Evolutionary conservation across 2,888 invertebrate species (phyloP).

Genomic region (Pyrrhia umbra): DNA sequence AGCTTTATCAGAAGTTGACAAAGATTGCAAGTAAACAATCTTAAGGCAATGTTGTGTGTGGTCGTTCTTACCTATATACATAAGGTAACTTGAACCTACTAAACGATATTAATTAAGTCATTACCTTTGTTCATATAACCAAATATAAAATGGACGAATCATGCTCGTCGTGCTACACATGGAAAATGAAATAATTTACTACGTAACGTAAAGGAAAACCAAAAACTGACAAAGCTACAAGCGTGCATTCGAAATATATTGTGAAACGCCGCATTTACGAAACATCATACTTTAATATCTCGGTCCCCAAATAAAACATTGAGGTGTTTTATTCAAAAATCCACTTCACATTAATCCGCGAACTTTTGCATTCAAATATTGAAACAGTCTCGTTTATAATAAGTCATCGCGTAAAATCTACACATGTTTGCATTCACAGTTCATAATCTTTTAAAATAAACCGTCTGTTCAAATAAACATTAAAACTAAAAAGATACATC

Average conservation of each 20-base stretch:
- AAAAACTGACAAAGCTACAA: constrained; percentile 11
- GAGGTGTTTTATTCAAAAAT: constrained; percentile 10
- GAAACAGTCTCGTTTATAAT: constrained; percentile 3
- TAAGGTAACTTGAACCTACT: too few relatives aligned
- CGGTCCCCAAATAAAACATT: constrained; percentile 25
- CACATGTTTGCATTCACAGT: not conserved
- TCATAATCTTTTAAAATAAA: constrained; percentile 26
- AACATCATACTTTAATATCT: constrained; percentile 1
- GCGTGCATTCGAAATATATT: not conserved
- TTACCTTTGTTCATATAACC: too few relatives aligned
- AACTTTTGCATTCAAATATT: constrained; percentile 36
- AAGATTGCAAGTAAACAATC: too few relatives aligned
- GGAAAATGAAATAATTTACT: not conserved
- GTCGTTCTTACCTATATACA: too few relatives aligned
- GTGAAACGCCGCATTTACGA: constrained; percentile 6
- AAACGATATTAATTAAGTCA: not conserved
- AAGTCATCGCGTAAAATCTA: constrained; percentile 6
- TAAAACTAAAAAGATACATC: constrained; percentile 7
- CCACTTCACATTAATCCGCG: constrained; percentile 29
- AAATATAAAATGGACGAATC: not conserved
- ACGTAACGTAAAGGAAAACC: constrained; percentile 19
- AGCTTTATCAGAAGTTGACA: not conserved
- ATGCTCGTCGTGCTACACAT: not conserved
- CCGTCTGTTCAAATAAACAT: constrained; percentile 27
- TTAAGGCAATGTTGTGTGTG: too few relatives aligned